Evolutionary conservation across 2,113 vertebrate species (phyloP).

Genomic region (Sinocyclocheilus maitianheensis): DNA sequence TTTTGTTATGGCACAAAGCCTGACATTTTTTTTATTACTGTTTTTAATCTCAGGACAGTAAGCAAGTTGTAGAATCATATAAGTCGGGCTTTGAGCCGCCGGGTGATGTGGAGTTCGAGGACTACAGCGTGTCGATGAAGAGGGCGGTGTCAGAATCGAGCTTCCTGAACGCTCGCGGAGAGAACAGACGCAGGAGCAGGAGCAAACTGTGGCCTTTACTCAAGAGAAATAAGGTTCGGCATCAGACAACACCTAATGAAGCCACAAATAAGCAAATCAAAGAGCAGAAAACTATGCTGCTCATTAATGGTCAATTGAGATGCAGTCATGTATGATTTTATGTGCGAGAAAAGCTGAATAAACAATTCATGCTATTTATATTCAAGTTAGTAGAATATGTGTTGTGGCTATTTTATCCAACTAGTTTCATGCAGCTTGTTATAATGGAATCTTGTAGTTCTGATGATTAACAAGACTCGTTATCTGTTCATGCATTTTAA

Average conservation of each 20-base stretch:
- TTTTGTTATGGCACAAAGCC: neutral
- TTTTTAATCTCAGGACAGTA: conserved; percentile 82
- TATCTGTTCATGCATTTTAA: neutral
- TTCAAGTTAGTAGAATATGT: neutral
- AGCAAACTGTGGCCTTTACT: conserved; percentile 96
- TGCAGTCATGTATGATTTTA: too few relatives aligned
- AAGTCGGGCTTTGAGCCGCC: conserved; percentile 95
- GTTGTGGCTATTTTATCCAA: neutral
- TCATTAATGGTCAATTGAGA: neutral
- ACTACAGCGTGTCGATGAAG: conserved; percentile 90
- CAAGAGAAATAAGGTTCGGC: conserved; percentile 91
- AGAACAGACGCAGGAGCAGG: conserved; percentile 81
- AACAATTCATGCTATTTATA: neutral
- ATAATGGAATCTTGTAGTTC: neutral
- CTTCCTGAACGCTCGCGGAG: conserved; percentile 85
- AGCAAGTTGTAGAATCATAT: conserved; percentile 88
- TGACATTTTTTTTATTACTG: neutral
- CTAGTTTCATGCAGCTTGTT: neutral
- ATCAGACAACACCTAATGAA: neutral
- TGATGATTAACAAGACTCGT: neutral
- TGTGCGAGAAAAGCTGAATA: too few relatives aligned
- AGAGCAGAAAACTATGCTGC: neutral
- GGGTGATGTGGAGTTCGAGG: conserved; percentile 90
- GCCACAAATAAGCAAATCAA: neutral
- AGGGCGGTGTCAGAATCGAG: conserved; percentile 89